Evolutionary conservation across 2,113 vertebrate species (phyloP).

Genomic region (Astatotilapia flaviijosephi): DNA sequence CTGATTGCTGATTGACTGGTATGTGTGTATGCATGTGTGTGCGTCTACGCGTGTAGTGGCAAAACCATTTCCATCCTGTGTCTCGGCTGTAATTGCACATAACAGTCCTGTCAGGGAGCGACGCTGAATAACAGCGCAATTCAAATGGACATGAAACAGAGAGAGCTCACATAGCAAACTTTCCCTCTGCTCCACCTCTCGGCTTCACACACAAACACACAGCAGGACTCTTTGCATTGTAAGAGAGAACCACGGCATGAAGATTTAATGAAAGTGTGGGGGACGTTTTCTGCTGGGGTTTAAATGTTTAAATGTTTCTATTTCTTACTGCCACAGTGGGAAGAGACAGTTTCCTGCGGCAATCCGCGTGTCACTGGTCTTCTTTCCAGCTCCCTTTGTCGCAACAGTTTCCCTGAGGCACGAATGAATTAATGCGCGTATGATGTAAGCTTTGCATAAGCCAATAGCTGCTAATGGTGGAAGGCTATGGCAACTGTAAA

Average conservation of each 20-base stretch:
- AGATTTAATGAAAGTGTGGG: conserved; percentile 59
- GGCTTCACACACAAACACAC: not conserved
- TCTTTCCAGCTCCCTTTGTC: not conserved
- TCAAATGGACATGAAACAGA: not conserved
- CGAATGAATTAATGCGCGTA: not conserved
- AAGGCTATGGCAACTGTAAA: not conserved
- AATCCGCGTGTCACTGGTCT: conserved; percentile 20
- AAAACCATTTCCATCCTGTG: conserved; percentile 13
- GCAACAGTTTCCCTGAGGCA: conserved; percentile 18
- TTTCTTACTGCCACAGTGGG: conserved; percentile 28
- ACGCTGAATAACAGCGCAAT: not conserved
- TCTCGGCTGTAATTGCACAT: conserved; percentile 27
- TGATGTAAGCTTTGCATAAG: conserved; percentile 42
- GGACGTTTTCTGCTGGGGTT: conserved; percentile 31
- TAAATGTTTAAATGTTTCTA: conserved; percentile 64
- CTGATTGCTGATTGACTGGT: conserved; percentile 10
- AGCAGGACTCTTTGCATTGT: conserved; percentile 19
- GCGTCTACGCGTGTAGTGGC: not conserved
- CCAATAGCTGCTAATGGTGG: not conserved
- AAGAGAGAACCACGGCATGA: conserved; percentile 25
- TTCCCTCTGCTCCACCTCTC: not conserved
- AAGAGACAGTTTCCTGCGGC: conserved; percentile 23
- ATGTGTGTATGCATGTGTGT: not conserved
- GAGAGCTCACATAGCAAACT: not conserved
- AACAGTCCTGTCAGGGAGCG: not conserved